A percentile compares a stretch with the other conserved stretches of the same genome.
Conservation (phyloP, 2,888 invertebrate species). For the Eretmocerus hayati region DNA sequence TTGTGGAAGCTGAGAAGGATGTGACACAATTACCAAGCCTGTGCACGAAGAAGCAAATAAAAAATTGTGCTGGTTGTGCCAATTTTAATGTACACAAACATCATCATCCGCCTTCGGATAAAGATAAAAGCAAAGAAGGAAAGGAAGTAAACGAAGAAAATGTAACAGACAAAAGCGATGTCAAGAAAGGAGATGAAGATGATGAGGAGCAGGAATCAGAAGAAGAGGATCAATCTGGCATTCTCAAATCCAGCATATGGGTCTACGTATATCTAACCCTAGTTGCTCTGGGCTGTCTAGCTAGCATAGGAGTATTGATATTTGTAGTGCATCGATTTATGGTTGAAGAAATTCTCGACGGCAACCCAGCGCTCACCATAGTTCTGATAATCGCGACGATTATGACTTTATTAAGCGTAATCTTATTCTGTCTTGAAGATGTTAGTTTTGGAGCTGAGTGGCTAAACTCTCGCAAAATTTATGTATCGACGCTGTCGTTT, state of each 20-base stretch:
- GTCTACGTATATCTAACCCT: constrained; percentile 60
- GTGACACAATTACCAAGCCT: constrained; percentile 29
- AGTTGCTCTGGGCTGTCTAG: constrained; percentile 58
- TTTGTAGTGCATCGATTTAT: constrained; percentile 61
- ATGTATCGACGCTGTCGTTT: constrained; percentile 56
- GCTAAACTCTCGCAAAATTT: constrained; percentile 54
- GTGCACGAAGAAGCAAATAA: constrained; percentile 28
- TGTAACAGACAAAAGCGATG: not conserved
- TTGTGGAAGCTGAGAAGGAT: constrained; percentile 27
- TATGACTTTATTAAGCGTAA: constrained; percentile 43
- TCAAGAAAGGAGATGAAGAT: not conserved
- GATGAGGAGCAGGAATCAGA: constrained; percentile 1
- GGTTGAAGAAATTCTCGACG: constrained; percentile 56
- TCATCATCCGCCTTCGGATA: no score
- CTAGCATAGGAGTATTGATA: constrained; percentile 58
- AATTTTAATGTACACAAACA: constrained; percentile 36
- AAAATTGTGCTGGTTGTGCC: constrained; percentile 34
- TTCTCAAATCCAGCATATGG: constrained; percentile 48
- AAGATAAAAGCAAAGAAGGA: not conserved
- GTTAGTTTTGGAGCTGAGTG: constrained; percentile 32
- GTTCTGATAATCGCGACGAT: constrained; percentile 46
- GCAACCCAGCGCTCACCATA: constrained; percentile 54
- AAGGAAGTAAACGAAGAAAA: not conserved
- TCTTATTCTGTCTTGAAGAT: constrained; percentile 46
- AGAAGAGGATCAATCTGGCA: constrained; percentile 9